Evolutionary conservation across 2,113 vertebrate species (phyloP).

Genomic region (Rhinogobius similis): DNA sequence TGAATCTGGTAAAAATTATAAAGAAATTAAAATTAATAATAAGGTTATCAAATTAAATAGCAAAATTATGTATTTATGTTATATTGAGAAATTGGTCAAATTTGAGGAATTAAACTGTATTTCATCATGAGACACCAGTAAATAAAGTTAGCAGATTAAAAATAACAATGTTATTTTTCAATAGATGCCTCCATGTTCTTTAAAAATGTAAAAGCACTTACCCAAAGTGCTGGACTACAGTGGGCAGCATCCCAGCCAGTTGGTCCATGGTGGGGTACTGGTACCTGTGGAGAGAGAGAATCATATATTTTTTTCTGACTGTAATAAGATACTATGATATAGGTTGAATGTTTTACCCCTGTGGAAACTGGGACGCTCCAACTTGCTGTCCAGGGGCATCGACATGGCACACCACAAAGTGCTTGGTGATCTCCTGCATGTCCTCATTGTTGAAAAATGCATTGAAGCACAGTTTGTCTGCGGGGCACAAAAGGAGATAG

Average conservation of each 20-base stretch:
- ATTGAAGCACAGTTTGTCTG: conserved; percentile 99
- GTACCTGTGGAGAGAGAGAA: conserved; percentile 79
- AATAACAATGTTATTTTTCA: background rate
- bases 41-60: too few relatives aligned
- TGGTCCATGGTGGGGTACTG: conserved; percentile 98
- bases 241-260: conserved; percentile 93
- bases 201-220: conserved; percentile 66
- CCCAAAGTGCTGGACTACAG: conserved; percentile 95
- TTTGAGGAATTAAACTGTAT: background rate
- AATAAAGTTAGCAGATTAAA: background rate
- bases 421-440: conserved; percentile 99
- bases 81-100: background rate
- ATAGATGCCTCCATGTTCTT: too few relatives aligned
- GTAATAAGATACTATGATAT: background rate
- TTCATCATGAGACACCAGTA: background rate
- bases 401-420: conserved; percentile 96
- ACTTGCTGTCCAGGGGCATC: conserved; percentile 91
- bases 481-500: conserved; percentile 16
- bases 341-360: conserved; percentile 81
- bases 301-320: background rate
- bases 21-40: background rate
- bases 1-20: conserved; percentile 80
- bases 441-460: conserved; percentile 95
- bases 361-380: conserved; percentile 91
- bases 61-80: background rate